Percentiles rank a stretch among this genome's conserved stretches.
Conservation (phyloP, 2,113 vertebrate species). For the Pelodiscus sinensis region DNA sequence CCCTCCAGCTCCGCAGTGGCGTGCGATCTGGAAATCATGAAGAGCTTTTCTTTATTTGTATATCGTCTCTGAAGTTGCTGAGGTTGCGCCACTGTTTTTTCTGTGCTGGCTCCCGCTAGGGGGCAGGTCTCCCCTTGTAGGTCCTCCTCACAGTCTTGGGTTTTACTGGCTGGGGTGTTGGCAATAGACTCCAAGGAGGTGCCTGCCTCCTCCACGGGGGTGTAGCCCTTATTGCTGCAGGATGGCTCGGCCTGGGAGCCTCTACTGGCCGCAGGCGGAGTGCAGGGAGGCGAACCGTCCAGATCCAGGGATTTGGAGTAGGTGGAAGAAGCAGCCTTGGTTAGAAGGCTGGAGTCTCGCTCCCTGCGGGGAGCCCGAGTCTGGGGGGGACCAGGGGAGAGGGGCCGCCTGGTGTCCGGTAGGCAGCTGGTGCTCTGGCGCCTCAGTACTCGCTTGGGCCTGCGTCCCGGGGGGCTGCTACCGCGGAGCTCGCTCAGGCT, state of each 20-base stretch:
- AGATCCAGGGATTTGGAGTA: constrained; percentile 74
- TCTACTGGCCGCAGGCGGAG: constrained; percentile 68
- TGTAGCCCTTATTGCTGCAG: constrained; percentile 93
- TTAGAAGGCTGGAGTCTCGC: constrained; percentile 77
- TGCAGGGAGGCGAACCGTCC: constrained; percentile 71
- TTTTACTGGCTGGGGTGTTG: constrained; percentile 66
- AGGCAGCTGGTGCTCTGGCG: constrained; percentile 80
- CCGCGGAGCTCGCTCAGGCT: constrained; percentile 73
- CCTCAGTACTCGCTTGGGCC: constrained; percentile 46
- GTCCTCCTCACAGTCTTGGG: constrained; percentile 71
- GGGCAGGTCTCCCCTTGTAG: constrained; percentile 39
- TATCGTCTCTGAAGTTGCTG: constrained; percentile 78
- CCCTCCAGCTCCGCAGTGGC: constrained; percentile 72
- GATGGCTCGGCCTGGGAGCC: constrained; percentile 84
- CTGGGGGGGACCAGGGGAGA: constrained; percentile 65
- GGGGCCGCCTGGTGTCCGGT: constrained; percentile 67
- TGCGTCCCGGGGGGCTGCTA: not conserved
- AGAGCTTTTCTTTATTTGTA: constrained; percentile 88
- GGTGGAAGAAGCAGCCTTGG: constrained; percentile 76
- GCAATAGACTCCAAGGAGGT: constrained; percentile 88
- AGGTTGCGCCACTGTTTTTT: constrained; percentile 46
- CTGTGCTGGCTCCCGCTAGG: constrained; percentile 69
- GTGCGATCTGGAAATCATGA: constrained; percentile 84
- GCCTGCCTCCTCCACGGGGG: constrained; percentile 87
- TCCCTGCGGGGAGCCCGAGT: constrained; percentile 64